Conservation (phyloP, 2,113 vertebrate species). For the Calyptommatus sinebrachiatus region DNA sequence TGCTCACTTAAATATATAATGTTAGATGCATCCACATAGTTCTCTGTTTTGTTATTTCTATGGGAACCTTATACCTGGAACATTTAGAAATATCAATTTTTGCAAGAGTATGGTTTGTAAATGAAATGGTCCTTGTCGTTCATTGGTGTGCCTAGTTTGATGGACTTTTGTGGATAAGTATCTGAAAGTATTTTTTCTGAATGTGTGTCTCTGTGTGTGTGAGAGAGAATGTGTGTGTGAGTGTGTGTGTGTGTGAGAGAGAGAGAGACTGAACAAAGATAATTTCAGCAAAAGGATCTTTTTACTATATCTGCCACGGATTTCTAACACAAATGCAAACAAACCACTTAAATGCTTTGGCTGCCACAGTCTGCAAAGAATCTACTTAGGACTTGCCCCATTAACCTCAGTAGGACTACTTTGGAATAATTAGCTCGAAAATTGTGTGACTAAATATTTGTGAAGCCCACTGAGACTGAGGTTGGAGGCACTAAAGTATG, state of each 20-base stretch:
- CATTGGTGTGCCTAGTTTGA: constrained; percentile 14
- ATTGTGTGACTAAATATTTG: constrained; percentile 15
- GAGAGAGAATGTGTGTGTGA: too few relatives aligned
- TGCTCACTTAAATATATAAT: neutral
- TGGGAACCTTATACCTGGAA: neutral
- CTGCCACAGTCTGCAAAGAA: neutral
- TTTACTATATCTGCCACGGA: neutral
- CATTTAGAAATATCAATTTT: neutral
- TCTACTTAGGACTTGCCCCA: neutral
- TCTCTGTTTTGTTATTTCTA: neutral
- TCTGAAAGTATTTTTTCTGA: neutral
- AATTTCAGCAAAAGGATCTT: neutral
- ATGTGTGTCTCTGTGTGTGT: too few relatives aligned
- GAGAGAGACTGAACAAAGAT: neutral
- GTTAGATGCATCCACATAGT: neutral
- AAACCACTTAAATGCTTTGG: neutral
- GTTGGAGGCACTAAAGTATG: neutral
- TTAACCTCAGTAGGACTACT: constrained; percentile 7
- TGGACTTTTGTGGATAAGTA: neutral
- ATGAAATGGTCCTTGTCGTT: too few relatives aligned
- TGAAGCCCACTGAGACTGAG: constrained; percentile 12
- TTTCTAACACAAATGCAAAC: constrained; percentile 15
- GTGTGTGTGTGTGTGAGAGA: too few relatives aligned
- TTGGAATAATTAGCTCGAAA: constrained; percentile 15
- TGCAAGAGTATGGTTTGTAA: neutral